Evolutionary conservation across 1,140 invertebrate genomes (phyloP), one percentile per base, ranked within the genome.

Genomic region (Hycleus cichorii): DNA sequence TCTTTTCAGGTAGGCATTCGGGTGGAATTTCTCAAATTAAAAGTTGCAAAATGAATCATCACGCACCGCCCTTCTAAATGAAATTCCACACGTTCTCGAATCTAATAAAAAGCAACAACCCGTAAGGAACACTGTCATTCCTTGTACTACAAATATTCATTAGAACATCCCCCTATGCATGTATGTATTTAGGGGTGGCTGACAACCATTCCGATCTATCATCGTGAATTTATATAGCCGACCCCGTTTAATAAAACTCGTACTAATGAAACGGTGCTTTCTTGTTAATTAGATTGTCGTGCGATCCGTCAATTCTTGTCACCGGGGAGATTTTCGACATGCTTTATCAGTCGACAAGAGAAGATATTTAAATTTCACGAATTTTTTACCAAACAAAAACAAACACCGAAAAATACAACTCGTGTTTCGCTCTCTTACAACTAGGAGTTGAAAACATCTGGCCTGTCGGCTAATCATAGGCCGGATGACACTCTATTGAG

Each of bases 131-230:
- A 55, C 58, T 59, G 57, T 65, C 61, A 57, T 61, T 63, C 57
- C 64, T 63, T 59, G 64, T 61, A 64, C 60, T 62, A 66, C 64
- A 66, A 66, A 66, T 66, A 66, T 66, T 66, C 64, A 66, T 66
- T 64, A 66, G 62, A 53, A 49, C 48, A 42, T 42, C 55, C 50
- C 60, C 49, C 56, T 45, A 32, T 32, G 7, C 32, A 38, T 39
- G 39, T 40, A 40, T 56, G 60, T 27, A 32, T 32, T 32, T 32
- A 32, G 7, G 59, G 45, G 56, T 54, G 51, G 32, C 7, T 32
- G 32, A 5, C 4, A 7, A 32, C 32, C 45, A 38, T 32, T 39
- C 54, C 39, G 47, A 55, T 55, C 48, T 52, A 49, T 58, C 57
- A 50, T 47, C 48, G 25, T 52, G 49, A 46, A 46, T 53, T 45